A percentile compares a stretch with the other conserved stretches of the same genome.
Evolutionary conservation across 2,113 vertebrate species (phyloP).

Genomic region (Bubo scandiacus): DNA sequence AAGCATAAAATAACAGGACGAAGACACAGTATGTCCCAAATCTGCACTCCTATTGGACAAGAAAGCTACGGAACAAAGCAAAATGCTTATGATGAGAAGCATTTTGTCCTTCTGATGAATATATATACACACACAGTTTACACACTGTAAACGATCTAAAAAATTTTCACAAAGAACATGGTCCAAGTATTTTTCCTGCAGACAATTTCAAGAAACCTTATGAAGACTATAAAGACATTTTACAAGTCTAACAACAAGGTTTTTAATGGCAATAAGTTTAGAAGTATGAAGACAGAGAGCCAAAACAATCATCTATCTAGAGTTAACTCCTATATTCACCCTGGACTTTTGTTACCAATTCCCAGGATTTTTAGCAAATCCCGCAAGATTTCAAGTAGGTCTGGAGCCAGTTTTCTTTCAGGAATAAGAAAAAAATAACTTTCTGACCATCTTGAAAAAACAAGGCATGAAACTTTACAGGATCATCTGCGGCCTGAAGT

Average conservation of each 20-base stretch:
- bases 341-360: background rate
- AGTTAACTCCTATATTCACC: background rate
- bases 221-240: background rate
- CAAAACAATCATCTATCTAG: background rate
- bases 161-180: background rate
- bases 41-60: background rate
- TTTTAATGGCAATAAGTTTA: background rate
- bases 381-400: background rate
- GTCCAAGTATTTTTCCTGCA: background rate
- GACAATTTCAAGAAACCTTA: background rate
- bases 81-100: background rate
- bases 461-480: background rate
- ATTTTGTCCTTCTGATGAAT: background rate
- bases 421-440: background rate
- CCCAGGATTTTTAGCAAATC: background rate
- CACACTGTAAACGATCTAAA: background rate
- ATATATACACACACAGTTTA: background rate
- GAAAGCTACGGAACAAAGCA: background rate
- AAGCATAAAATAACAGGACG: background rate
- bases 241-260: background rate
- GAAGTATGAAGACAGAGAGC: background rate
- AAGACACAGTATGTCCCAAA: background rate
- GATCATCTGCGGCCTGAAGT: background rate
- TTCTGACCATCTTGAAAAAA: conserved; percentile 10
- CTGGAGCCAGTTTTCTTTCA: background rate